Conservation (phyloP, 2,888 invertebrate genomes). For the Vandiemenella viatica region DNA sequence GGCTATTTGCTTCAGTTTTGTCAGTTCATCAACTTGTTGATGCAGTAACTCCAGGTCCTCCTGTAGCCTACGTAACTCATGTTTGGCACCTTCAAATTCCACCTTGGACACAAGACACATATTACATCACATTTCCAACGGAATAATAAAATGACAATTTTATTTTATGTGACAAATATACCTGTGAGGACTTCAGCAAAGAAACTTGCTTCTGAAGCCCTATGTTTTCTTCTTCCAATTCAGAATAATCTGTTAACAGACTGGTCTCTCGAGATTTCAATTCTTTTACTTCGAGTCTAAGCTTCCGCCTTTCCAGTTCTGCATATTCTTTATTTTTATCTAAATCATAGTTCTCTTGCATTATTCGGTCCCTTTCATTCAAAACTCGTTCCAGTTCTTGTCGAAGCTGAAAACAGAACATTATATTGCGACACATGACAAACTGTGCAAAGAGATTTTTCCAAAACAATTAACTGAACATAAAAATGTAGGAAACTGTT, state of each 20-base stretch:
- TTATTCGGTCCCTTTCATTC: conserved; percentile 75
- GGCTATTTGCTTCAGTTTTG: conserved; percentile 79
- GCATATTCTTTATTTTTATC: conserved; percentile 68
- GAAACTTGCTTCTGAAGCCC: conserved; percentile 94
- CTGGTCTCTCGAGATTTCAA: conserved; percentile 83
- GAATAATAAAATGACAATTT: too few relatives aligned
- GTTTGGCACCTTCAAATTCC: conserved; percentile 94
- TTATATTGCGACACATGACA: too few relatives aligned
- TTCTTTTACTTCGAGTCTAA: conserved; percentile 79
- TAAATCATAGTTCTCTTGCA: conserved; percentile 69
- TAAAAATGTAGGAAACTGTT: too few relatives aligned
- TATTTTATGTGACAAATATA: conserved; percentile 22
- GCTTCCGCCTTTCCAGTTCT: conserved; percentile 63
- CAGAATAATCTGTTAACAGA: conserved; percentile 81
- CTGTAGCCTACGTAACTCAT: conserved; percentile 80
- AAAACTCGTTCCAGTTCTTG: conserved; percentile 79
- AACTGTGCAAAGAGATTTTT: too few relatives aligned
- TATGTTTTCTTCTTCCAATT: conserved; percentile 96
- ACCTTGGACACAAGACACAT: too few relatives aligned
- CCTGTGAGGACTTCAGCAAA: conserved; percentile 82
- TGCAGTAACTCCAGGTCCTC: conserved; percentile 81
- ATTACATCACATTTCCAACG: too few relatives aligned
- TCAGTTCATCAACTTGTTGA: conserved; percentile 77
- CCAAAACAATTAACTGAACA: too few relatives aligned
- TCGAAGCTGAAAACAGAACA: conserved; percentile 38